Evolutionary conservation across 2,888 invertebrate species (phyloP), one percentile per base, ranked within the genome.

Genomic region (Pinctada fucata): DNA sequence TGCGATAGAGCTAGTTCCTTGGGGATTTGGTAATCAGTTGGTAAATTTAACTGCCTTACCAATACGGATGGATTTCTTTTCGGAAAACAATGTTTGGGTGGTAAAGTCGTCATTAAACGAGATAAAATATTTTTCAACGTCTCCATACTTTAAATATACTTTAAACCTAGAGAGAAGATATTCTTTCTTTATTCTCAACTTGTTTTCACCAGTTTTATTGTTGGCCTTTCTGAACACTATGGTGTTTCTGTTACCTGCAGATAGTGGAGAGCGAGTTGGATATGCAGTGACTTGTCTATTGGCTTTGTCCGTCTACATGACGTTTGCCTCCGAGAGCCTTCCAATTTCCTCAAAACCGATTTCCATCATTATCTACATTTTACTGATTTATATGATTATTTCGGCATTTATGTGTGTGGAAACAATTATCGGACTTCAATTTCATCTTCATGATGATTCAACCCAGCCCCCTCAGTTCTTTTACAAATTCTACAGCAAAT

Each of bases 211-310:
- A 2, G 68, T 75, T 3, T 48, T 75, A 6, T 47, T 69, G 5
- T 13, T 75, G 3, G 48, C 64, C 4, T n/a, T 58, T 58, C 69
- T 75, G 2, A 69, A 69, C 16, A 48, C 69, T 13, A n/a, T 75
- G 2, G 75, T 75, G 31, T 75, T 75, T 49, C 47, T 75, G 6
- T 63, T 75, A 48, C 75, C 75, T n/a, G 48, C 75, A 31, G 75
- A 75, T 48, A 63, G 63, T 16, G 69, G 69, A 2, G 75, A 75
- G 8, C 75, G 75, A 31, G 63, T 75, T 2, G 63, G 75, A 5
- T 75, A 58, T 49, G 52, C 69, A 8, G 63, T 75, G 6, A 75
- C 75, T 8, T 75, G 75, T 51, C 69, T 75, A 1, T n/a, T 75
- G 50, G 75, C 75, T 3, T 49, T 75, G 47, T 68, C 75, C 4